A percentile compares a stretch with the other conserved stretches of the same genome.
Conservation (phyloP, 64 coral and sea anemone genomes). For the Montipora cactus region DNA sequence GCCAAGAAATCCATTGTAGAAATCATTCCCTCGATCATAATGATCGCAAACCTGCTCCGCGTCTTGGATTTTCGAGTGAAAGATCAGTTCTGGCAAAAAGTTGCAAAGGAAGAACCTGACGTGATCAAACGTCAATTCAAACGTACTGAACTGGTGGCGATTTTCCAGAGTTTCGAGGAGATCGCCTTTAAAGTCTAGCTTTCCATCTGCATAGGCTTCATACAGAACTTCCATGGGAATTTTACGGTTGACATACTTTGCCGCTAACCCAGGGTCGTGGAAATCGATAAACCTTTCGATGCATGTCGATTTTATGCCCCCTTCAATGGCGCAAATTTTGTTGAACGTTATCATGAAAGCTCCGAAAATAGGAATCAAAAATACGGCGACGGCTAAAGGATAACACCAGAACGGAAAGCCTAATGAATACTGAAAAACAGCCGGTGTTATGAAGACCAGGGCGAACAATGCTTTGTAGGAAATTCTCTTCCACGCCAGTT, state of each 20-base stretch:
- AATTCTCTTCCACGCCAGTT: constrained; percentile 88
- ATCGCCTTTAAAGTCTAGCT: constrained; percentile 94
- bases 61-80: constrained; percentile 90
- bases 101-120: constrained; percentile 90
- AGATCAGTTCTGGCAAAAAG: constrained; percentile 93
- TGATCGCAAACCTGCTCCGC: constrained; percentile 95
- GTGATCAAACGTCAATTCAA: constrained; percentile 87
- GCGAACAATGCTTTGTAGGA: constrained; percentile 85
- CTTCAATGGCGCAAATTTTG: constrained; percentile 74
- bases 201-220: constrained; percentile 96
- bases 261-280: constrained; percentile 62
- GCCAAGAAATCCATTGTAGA: constrained; percentile 92
- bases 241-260: constrained; percentile 74
- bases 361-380: constrained; percentile 79
- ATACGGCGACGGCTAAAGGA: constrained; percentile 42
- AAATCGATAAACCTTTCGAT: constrained; percentile 84
- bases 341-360: constrained; percentile 88
- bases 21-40: constrained; percentile 97
- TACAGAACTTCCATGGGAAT: constrained; percentile 88
- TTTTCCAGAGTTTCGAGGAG: constrained; percentile 92
- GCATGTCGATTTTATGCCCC: constrained; percentile 52
- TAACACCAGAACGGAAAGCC: constrained; percentile 94
- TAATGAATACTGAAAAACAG: constrained; percentile 80
- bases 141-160: constrained; percentile 83
- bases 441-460: constrained; percentile 73